phyloP scores from a whole-genome alignment of 2,888 invertebrate species.

The Rhynchonema sp. region DNA sequence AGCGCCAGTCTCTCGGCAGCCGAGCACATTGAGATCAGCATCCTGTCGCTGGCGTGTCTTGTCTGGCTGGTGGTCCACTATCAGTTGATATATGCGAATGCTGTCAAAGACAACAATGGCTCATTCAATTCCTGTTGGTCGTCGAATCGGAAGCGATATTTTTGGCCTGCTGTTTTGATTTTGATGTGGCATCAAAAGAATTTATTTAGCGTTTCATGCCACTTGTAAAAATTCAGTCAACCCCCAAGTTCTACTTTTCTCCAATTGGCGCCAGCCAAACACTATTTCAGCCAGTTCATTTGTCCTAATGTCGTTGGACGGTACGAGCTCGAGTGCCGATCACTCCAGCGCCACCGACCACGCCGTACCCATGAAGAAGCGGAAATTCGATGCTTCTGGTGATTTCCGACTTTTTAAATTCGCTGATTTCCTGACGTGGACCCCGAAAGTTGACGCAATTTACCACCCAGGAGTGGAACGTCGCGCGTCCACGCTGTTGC shows the following conservation, averaged over 20 bases:
- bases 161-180: too few relatives aligned
- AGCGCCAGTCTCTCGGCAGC: background rate
- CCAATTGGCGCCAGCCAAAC: background rate
- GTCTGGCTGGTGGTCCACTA: background rate
- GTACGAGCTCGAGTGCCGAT: background rate
- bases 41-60: background rate
- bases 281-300: background rate
- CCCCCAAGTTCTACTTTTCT: too few relatives aligned
- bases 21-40: background rate
- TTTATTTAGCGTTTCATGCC: too few relatives aligned
- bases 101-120: too few relatives aligned
- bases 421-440: too few relatives aligned
- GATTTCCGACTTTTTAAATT: too few relatives aligned
- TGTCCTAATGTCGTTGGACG: background rate
- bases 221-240: too few relatives aligned
- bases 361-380: constrained; percentile 1
- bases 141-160: too few relatives aligned
- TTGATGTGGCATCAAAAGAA: too few relatives aligned
- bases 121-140: background rate
- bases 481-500: background rate
- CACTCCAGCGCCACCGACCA: background rate
- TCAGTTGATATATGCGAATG: background rate
- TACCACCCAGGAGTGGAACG: too few relatives aligned
- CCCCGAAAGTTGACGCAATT: too few relatives aligned
- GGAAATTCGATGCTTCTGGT: background rate